Percentiles rank a stretch among this genome's conserved stretches.
Conservation (phyloP, 1,140 invertebrate genomes). For the Cydia pomonella region DNA sequence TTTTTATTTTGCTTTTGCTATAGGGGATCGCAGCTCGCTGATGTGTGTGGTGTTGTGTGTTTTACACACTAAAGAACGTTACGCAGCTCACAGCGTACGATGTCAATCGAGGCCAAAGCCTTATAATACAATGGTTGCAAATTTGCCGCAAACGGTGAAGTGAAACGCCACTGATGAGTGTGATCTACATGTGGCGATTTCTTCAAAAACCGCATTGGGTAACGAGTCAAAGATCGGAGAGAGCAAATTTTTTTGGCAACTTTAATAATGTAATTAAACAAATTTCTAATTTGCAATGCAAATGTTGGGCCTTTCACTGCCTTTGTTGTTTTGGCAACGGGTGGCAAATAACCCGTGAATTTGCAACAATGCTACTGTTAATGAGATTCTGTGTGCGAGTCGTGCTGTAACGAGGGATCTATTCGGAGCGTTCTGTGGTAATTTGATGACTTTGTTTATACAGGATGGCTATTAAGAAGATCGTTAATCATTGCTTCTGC, state of each 20-base stretch:
- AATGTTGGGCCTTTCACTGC: conserved; percentile 27
- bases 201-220: conserved; percentile 9
- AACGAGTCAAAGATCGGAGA: conserved; percentile 25
- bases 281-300: conserved; percentile 35
- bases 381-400: conserved; percentile 2
- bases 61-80: too few species aligned
- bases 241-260: conserved; percentile 29
- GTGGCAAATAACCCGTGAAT: conserved; percentile 17
- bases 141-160: not conserved
- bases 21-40: too few species aligned
- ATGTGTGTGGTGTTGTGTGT: too few species aligned
- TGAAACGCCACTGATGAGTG: not conserved
- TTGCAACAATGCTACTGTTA: conserved; percentile 19
- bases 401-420: not conserved
- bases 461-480: not conserved
- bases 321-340: conserved; percentile 27
- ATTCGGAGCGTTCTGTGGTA: not conserved
- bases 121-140: not conserved
- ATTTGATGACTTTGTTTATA: not conserved
- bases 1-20: too few species aligned
- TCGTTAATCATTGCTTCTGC: not conserved
- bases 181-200: conserved; percentile 19
- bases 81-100: too few species aligned
- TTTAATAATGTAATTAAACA: conserved; percentile 34
- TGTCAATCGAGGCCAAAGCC: not conserved